phyloP scores from a whole-genome alignment of 2,113 vertebrate genomes.

The Hippolais icterina region DNA sequence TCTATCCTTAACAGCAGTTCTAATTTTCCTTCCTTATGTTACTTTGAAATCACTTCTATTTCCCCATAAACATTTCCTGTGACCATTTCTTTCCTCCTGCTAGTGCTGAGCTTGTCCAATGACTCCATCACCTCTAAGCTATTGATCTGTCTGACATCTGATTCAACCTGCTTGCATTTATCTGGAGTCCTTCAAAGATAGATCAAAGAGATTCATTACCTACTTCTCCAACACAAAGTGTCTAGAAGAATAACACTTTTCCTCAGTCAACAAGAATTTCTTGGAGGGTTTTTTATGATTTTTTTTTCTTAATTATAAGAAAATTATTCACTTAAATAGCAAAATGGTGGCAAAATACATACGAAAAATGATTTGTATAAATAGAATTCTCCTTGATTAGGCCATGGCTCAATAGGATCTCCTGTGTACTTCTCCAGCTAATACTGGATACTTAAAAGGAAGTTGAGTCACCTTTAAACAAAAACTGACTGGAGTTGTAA shows the following conservation, averaged over 20 bases:
- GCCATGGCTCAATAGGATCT: not conserved
- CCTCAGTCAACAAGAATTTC: not conserved
- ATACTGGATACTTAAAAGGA: not conserved
- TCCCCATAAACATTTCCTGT: not conserved
- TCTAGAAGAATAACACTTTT: not conserved
- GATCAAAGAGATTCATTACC: conserved; percentile 30
- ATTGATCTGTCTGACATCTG: conserved; percentile 69
- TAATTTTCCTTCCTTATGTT: not conserved
- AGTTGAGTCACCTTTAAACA: not conserved
- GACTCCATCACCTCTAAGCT: conserved; percentile 32
- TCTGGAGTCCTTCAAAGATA: conserved; percentile 43
- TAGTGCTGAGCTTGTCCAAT: conserved; percentile 4
- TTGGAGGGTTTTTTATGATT: not conserved
- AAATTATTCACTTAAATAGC: not conserved
- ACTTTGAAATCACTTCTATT: not conserved
- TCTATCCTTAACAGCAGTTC: not conserved
- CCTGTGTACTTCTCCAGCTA: not conserved
- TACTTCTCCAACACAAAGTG: conserved; percentile 15
- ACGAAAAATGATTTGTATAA: not conserved
- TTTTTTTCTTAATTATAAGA: not conserved
- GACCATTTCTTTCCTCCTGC: conserved; percentile 16
- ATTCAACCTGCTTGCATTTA: conserved; percentile 52
- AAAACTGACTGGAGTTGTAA: not conserved
- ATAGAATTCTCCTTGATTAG: not conserved
- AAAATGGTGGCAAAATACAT: not conserved